phyloP scores from a whole-genome alignment of 23 tunicate genomes.

The Botrylloides violaceus region DNA sequence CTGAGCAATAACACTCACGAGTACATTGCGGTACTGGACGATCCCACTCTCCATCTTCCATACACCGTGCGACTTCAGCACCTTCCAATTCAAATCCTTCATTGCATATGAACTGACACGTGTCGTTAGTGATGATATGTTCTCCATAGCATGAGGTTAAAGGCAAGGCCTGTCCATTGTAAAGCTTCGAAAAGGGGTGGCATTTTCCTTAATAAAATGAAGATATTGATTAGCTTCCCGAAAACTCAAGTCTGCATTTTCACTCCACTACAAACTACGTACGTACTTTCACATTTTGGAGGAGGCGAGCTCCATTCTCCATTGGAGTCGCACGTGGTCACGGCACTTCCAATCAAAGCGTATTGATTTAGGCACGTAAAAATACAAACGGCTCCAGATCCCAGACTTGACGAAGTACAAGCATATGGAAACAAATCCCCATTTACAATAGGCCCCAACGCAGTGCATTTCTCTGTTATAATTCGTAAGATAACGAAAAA shows the following conservation, averaged over 20 bases:
- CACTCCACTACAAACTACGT: neutral
- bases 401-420: constrained; percentile 47
- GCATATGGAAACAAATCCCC: constrained; percentile 38
- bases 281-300: constrained; percentile 49
- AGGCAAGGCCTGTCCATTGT: constrained; percentile 49
- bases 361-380: constrained; percentile 60
- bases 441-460: constrained; percentile 25
- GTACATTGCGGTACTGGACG: constrained; percentile 33
- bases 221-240: neutral
- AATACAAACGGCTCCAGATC: constrained; percentile 45
- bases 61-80: constrained; percentile 12
- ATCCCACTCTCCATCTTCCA: constrained; percentile 50
- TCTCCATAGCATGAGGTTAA: constrained; percentile 33
- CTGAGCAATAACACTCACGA: constrained; percentile 28
- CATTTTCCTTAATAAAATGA: constrained; percentile 42
- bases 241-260: neutral
- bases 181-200: constrained; percentile 31
- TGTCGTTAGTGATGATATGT: constrained; percentile 34
- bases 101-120: constrained; percentile 42
- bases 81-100: constrained; percentile 42
- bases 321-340: constrained; percentile 25
- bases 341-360: constrained; percentile 29
- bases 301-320: constrained; percentile 47
- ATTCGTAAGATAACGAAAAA: neutral
- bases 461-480: constrained; percentile 56